These are phyloP conservation scores for Auanema sp. DNA, from an alignment of 2,888 invertebrate species.

Conservation along the genomic window DNA sequence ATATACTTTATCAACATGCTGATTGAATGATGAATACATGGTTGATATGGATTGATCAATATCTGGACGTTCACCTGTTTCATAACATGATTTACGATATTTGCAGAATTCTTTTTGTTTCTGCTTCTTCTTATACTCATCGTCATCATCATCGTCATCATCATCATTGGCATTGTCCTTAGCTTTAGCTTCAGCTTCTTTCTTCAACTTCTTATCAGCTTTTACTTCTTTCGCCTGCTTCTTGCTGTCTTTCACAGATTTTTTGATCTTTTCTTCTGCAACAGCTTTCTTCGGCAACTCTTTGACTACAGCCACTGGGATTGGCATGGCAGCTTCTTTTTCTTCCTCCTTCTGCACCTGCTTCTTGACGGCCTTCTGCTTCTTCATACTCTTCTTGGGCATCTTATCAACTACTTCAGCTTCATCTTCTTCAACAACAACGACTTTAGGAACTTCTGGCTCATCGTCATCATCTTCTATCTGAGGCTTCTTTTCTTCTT, in stretches of 20 bases:
- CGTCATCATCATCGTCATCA: constrained; percentile 12
- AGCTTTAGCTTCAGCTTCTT: constrained; percentile 12
- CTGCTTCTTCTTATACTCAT: constrained; percentile 10
- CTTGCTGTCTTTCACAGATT: background rate
- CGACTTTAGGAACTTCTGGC: background rate
- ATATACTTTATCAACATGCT: constrained; percentile 20
- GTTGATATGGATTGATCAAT: constrained; percentile 24
- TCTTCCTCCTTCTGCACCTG: constrained; percentile 8
- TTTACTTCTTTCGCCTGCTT: constrained; percentile 15
- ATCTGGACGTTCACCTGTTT: constrained; percentile 44
- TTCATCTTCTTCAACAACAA: background rate
- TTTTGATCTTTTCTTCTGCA: constrained; percentile 9
- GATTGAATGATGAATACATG: constrained; percentile 15
- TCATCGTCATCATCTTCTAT: constrained; percentile 16
- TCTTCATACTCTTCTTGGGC: constrained; percentile 16
- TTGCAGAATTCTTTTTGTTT: constrained; percentile 49
- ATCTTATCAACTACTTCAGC: constrained; percentile 10
- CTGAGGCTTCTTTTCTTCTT: constrained; percentile 21
- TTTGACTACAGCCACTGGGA: background rate
- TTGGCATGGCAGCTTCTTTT: constrained; percentile 10
- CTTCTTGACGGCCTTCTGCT: constrained; percentile 19
- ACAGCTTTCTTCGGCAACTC: background rate
- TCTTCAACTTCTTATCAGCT: constrained; percentile 21
- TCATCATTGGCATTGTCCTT: constrained; percentile 18
- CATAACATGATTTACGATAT: constrained; percentile 61